Conservation (phyloP, 2,888 invertebrate species). For the Adelphocoris suturalis region DNA sequence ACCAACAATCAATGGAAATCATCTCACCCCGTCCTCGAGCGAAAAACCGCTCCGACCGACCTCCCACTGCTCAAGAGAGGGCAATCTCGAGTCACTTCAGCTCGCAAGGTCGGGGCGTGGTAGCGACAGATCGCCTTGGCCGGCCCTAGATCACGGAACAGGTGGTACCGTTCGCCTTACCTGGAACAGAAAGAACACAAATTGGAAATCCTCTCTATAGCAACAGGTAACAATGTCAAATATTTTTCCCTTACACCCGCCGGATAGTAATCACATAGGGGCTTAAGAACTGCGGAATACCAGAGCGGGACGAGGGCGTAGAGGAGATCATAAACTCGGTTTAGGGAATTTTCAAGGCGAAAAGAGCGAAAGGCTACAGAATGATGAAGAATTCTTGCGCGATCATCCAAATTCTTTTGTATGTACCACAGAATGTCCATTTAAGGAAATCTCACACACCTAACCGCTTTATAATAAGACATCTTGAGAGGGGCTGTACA, state of each 20-base stretch:
- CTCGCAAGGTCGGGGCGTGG: constrained; percentile 49
- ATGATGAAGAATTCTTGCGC: no score
- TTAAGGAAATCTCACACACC: no score
- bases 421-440: no score
- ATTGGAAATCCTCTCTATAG: background rate
- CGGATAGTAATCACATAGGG: background rate
- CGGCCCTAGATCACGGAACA: constrained; percentile 29
- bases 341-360: no score
- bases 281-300: background rate
- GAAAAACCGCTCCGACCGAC: background rate
- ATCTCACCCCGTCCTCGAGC: background rate
- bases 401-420: no score
- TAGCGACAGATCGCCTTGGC: constrained; percentile 6
- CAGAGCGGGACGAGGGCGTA: background rate
- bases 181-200: constrained; percentile 29
- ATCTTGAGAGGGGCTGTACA: no score
- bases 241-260: background rate
- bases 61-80: background rate
- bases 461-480: no score
- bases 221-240: background rate
- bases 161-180: constrained; percentile 3
- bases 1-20: background rate
- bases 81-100: background rate
- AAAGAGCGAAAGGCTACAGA: no score
- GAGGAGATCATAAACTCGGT: background rate